A percentile compares a stretch with the other conserved stretches of the same genome.
Evolutionary conservation across 2,888 invertebrate genomes (phyloP).

Genomic region (Osedax fenrisi): DNA sequence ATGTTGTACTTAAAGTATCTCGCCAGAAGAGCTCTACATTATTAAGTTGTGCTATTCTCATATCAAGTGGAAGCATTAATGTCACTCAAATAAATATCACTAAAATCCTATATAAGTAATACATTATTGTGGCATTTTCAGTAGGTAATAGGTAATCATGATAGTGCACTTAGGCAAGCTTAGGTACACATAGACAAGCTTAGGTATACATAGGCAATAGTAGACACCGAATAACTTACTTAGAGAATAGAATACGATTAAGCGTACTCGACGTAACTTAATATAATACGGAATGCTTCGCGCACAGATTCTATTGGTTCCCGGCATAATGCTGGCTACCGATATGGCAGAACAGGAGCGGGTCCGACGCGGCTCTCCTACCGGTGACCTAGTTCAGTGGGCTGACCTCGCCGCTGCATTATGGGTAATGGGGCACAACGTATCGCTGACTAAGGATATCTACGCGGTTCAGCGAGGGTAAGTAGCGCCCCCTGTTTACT

Average conservation of each 20-base stretch:
- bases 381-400: conserved; percentile 32
- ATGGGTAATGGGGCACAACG: conserved; percentile 28
- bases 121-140: no score
- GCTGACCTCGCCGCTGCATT: conserved; percentile 30
- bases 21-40: no score
- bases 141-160: no score
- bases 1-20: no score
- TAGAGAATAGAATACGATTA: background rate
- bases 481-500: no score
- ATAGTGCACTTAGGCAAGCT: no score
- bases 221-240: background rate
- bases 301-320: conserved; percentile 27
- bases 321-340: conserved; percentile 27
- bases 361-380: conserved; percentile 27
- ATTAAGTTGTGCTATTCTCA: no score
- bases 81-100: no score
- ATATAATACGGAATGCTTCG: background rate
- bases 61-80: no score
- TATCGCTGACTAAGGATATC: conserved; percentile 24
- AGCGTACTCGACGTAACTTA: background rate
- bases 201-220: no score
- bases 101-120: no score
- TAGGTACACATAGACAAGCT: no score
- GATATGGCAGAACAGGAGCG: conserved; percentile 22
- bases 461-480: conserved; percentile 3